Percentiles rank a stretch among this genome's conserved stretches.
phyloP scores from a whole-genome alignment of 2,888 invertebrate species.

The Oligia latruncula region DNA sequence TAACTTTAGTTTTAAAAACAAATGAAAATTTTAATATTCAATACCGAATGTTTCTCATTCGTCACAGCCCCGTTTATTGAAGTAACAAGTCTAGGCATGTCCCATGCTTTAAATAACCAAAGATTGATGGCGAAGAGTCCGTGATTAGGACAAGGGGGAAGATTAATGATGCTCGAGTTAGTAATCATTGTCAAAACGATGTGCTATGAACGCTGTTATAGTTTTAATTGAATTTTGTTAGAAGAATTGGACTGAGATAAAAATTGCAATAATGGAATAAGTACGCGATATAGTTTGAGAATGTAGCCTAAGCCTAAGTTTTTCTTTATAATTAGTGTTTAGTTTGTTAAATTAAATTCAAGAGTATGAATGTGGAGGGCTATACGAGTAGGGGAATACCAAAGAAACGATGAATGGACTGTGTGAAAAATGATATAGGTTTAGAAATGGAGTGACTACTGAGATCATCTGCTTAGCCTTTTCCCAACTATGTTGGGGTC shows the following conservation, averaged over 20 bases:
- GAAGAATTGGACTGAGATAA: background rate
- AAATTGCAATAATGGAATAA: background rate
- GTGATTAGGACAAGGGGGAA: slow-evolving; percentile 82
- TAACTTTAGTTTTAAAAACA: slow-evolving; percentile 2
- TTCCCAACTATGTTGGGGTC: no score
- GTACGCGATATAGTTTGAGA: background rate
- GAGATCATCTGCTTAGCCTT: no score
- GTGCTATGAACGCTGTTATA: slow-evolving; percentile 44
- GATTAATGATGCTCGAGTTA: slow-evolving; percentile 74
- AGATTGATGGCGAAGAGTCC: slow-evolving; percentile 83
- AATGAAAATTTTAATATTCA: slow-evolving; percentile 53
- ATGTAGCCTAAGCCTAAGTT: background rate
- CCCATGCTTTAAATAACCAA: slow-evolving; percentile 73
- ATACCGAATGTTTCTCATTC: slow-evolving; percentile 65
- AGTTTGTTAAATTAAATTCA: background rate
- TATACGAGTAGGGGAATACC: no score
- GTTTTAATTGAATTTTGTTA: slow-evolving; percentile 54
- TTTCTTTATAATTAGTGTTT: background rate
- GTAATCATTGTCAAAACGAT: slow-evolving; percentile 70
- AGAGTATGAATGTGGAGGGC: no score
- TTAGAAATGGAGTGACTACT: no score
- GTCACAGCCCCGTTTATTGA: slow-evolving; percentile 67
- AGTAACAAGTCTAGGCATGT: slow-evolving; percentile 72
- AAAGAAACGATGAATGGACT: no score
- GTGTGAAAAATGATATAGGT: no score